phyloP scores from a whole-genome alignment of 2,113 vertebrate genomes.

The Zosterops borbonicus region DNA sequence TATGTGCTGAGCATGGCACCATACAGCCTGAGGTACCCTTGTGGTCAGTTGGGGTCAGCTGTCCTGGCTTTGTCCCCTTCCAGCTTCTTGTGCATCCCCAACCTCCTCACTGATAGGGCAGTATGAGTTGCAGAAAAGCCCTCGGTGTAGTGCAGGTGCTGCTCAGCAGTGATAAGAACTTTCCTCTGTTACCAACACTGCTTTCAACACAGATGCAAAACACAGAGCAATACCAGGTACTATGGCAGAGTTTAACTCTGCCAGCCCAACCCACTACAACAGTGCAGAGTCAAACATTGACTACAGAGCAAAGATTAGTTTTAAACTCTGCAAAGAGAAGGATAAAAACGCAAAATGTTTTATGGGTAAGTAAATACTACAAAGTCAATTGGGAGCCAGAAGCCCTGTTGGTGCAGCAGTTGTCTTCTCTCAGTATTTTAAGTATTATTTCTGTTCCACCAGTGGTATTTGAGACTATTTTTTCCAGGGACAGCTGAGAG shows the following conservation, averaged over 20 bases:
- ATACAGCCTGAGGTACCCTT: too few species aligned
- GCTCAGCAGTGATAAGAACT: not conserved
- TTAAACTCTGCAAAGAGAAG: not conserved
- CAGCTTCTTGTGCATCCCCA: not conserved
- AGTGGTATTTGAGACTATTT: not conserved
- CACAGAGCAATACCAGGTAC: not conserved
- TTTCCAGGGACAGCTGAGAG: not conserved
- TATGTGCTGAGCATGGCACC: not conserved
- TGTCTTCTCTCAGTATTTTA: not conserved
- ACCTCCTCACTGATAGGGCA: fast-evolving
- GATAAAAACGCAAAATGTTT: not conserved
- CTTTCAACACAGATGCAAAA: not conserved
- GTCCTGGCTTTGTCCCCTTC: not conserved
- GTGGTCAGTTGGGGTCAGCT: not conserved
- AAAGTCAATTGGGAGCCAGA: not conserved
- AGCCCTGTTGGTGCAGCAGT: not conserved
- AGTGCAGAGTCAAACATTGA: not conserved
- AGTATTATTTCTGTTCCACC: not conserved
- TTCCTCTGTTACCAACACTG: not conserved
- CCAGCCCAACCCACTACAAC: not conserved
- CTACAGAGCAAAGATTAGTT: not conserved
- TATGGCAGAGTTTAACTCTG: not conserved
- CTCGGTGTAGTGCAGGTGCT: fast-evolving
- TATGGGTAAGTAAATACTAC: not conserved
- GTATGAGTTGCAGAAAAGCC: not conserved